Percentiles rank a stretch among this genome's conserved stretches.
These are phyloP conservation scores for Ormyrus labotus DNA, from an alignment of 2,888 invertebrate genomes.

Conservation along the genomic window DNA sequence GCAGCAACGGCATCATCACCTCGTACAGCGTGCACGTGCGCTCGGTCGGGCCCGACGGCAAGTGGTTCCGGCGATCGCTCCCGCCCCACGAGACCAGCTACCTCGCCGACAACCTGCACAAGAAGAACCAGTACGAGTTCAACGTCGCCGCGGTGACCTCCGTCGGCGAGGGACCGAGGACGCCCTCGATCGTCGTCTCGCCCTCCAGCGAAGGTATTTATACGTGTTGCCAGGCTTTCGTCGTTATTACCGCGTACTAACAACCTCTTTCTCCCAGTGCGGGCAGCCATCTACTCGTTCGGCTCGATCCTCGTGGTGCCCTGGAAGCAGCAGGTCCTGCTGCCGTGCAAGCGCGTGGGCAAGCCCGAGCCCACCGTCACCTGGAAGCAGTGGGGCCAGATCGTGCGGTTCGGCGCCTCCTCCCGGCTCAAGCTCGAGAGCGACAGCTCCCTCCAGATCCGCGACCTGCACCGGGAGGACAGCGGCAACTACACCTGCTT, in stretches of 20 bases:
- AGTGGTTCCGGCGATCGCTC: slow-evolving; percentile 68
- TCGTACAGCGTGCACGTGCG: slow-evolving; percentile 73
- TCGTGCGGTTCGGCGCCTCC: slow-evolving; percentile 81
- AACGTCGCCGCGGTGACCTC: slow-evolving; percentile 74
- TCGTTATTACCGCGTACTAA: background rate
- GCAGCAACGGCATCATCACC: slow-evolving; percentile 84
- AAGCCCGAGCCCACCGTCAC: slow-evolving; percentile 85
- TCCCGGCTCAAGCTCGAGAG: slow-evolving; percentile 81
- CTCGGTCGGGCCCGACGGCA: slow-evolving; percentile 70
- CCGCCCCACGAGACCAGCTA: slow-evolving; percentile 72
- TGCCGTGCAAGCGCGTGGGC: slow-evolving; percentile 91
- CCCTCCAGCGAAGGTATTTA: slow-evolving; percentile 75
- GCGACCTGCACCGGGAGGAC: slow-evolving; percentile 87
- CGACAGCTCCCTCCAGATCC: slow-evolving; percentile 85
- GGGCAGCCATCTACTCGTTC: slow-evolving; percentile 76
- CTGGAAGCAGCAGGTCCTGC: slow-evolving; percentile 90
- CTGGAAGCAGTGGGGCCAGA: slow-evolving; percentile 88
- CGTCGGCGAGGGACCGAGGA: slow-evolving; percentile 74
- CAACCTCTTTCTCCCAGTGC: slow-evolving; percentile 64
- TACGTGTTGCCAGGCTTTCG: background rate
- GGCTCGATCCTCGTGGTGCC: slow-evolving; percentile 77
- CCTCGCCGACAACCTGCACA: slow-evolving; percentile 72
- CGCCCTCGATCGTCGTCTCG: slow-evolving; percentile 75
- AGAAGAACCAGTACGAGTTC: slow-evolving; percentile 75
- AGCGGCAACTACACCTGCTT: slow-evolving; percentile 93